Evolutionary conservation across 2,888 invertebrate species (phyloP), one percentile per base, ranked within the genome.

Genomic region (Girardia tigrina): DNA sequence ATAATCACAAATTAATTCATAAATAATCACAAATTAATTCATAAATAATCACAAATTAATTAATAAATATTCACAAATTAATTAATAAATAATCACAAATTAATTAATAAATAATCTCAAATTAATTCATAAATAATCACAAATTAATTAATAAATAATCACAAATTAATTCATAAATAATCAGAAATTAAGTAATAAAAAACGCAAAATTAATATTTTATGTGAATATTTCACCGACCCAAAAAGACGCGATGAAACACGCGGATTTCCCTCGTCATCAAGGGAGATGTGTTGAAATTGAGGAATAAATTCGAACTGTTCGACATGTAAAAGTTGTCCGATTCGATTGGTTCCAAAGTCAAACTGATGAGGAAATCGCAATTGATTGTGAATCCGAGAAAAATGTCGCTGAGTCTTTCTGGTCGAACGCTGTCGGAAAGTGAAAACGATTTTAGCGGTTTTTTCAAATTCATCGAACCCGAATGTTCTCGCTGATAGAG

Each of bases 291-390:
- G n/a, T 56, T 56, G 56, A 56, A 56, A 56, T 56, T 56, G 6
- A 56, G n/a, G 23, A 56, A 56, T 56, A 56, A 56, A 56, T 56
- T 56, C 4, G 56, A 20, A 16, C 23, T 20, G 23, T n/a, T 12
- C 23, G 20, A n/a, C 23, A 23, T 16, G 23, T 20, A 56, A 2
- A 56, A 20, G 23, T 56, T 56, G n/a, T 56, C 56, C n/a, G 56
- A 20, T 56, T 6, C n/a, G 23, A 56, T 56, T 4, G 8, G 23
- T 56, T 56, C 56, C n/a, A 12, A 56, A 20, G 56, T 20, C 4
- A 56, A n/a, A 56, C 56, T 56, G 56, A 56, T n/a, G n/a, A 56
- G n/a, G 23, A 56, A 56, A n/a, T 56, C 56, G 23, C 56, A 56
- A 56, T 16, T 16, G 23, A 56, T 56, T 8, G 56, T 8, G 23